Evolutionary conservation across 2,797 vertebrate genomes (phyloP).

Genomic region (Gorsachius magnificus): DNA sequence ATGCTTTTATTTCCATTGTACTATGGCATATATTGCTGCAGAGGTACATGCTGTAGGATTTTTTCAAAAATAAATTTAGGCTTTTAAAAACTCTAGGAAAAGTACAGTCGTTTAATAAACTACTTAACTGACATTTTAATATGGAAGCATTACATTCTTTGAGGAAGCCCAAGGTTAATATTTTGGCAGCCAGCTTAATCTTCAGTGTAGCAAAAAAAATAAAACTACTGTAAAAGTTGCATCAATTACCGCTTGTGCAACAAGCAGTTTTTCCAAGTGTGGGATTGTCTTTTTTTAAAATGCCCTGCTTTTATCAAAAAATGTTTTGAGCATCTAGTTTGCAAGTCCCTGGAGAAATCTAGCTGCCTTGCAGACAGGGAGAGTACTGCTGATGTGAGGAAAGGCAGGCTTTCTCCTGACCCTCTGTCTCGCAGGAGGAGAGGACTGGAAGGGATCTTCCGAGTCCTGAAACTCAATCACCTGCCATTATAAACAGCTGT

Average conservation of each 20-base stretch:
- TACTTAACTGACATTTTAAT: background rate
- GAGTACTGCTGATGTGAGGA: fast-evolving
- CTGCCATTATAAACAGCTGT: background rate
- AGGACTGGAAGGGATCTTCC: background rate
- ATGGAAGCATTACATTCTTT: background rate
- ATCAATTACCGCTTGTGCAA: background rate
- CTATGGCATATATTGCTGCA: background rate
- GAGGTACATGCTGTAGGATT: background rate
- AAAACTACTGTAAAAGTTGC: background rate
- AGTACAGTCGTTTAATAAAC: background rate
- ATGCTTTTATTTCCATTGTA: background rate
- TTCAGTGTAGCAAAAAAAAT: background rate
- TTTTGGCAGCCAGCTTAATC: background rate
- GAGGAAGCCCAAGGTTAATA: background rate
- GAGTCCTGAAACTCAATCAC: background rate
- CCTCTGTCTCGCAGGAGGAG: background rate
- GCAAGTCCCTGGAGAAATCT: background rate
- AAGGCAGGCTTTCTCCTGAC: background rate
- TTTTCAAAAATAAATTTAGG: background rate
- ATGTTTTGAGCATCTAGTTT: background rate
- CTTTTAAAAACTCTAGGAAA: background rate
- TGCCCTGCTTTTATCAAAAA: background rate
- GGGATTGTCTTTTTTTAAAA: background rate
- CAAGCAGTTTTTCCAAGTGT: background rate
- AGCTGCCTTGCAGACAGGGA: background rate